phyloP scores from a whole-genome alignment of 1,140 invertebrate species.

The Ceratina japonica region DNA sequence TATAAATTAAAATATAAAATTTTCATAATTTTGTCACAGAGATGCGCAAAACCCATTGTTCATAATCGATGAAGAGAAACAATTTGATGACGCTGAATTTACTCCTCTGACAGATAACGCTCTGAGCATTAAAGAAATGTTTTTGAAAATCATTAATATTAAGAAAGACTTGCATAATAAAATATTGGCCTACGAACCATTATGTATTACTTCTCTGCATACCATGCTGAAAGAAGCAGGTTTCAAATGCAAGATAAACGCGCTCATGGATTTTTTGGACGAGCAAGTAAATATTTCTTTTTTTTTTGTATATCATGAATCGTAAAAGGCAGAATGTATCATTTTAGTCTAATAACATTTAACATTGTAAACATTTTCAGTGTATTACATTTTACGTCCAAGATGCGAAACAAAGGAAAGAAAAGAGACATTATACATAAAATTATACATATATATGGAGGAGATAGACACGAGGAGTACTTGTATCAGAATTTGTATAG shows the following conservation, averaged over 20 bases:
- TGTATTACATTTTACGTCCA: constrained; percentile 69
- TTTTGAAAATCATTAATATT: no score
- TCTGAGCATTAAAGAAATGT: constrained; percentile 55
- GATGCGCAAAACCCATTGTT: constrained; percentile 13
- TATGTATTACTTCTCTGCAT: constrained; percentile 75
- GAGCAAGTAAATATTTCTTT: constrained; percentile 72
- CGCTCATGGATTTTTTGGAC: constrained; percentile 78
- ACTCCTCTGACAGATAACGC: constrained; percentile 1
- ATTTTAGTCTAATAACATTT: not conserved
- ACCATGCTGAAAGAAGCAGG: constrained; percentile 70
- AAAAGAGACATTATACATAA: constrained; percentile 17
- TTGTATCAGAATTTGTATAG: no score
- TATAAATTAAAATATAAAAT: constrained; percentile 10
- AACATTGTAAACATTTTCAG: constrained; percentile 65
- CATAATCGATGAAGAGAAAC: constrained; percentile 59
- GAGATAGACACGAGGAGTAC: no score
- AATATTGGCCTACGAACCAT: constrained; percentile 78
- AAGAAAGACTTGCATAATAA: no score
- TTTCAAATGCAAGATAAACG: constrained; percentile 74
- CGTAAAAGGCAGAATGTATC: not conserved
- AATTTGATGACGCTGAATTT: constrained; percentile 51
- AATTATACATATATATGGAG: not conserved
- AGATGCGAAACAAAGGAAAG: constrained; percentile 35
- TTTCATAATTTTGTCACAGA: constrained; percentile 26
- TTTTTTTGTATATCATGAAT: not conserved